phyloP scores from a whole-genome alignment of 2,888 invertebrate species.

The Andrena praecox region DNA sequence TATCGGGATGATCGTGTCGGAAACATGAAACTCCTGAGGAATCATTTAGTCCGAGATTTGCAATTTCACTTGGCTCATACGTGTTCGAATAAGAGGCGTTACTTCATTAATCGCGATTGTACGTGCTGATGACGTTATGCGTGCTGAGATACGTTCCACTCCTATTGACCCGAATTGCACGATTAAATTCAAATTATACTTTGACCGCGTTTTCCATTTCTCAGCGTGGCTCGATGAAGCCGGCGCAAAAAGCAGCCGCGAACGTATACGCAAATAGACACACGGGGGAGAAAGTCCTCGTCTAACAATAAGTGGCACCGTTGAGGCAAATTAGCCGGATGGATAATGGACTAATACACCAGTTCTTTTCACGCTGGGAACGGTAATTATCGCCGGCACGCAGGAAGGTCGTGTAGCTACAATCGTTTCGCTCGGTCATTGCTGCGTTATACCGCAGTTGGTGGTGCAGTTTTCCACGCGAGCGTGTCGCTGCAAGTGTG shows the following conservation, averaged over 20 bases:
- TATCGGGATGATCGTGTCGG: neutral
- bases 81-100: neutral
- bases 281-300: slow-evolving; percentile 60
- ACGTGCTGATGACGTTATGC: neutral
- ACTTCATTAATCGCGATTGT: slow-evolving; percentile 3
- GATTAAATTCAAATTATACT: slow-evolving; percentile 42
- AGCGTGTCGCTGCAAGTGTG: neutral
- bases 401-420: slow-evolving; percentile 37
- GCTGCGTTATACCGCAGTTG: slow-evolving; percentile 37
- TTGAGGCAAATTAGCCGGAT: slow-evolving; percentile 59
- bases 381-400: slow-evolving; percentile 56
- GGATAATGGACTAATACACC: slow-evolving; percentile 55
- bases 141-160: neutral
- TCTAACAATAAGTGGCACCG: slow-evolving; percentile 57
- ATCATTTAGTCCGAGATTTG: neutral
- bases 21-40: too few species aligned
- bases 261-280: neutral
- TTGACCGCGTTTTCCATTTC: slow-evolving; percentile 46
- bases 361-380: slow-evolving; percentile 47
- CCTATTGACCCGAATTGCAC: slow-evolving; percentile 28
- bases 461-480: slow-evolving; percentile 3
- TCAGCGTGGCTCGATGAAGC: slow-evolving; percentile 24
- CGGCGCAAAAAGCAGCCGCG: slow-evolving; percentile 6
- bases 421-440: slow-evolving; percentile 54
- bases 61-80: neutral